Percentiles rank a stretch among this genome's conserved stretches.
Evolutionary conservation across 2,888 invertebrate genomes (phyloP).

Genomic region (Morpho achilles): DNA sequence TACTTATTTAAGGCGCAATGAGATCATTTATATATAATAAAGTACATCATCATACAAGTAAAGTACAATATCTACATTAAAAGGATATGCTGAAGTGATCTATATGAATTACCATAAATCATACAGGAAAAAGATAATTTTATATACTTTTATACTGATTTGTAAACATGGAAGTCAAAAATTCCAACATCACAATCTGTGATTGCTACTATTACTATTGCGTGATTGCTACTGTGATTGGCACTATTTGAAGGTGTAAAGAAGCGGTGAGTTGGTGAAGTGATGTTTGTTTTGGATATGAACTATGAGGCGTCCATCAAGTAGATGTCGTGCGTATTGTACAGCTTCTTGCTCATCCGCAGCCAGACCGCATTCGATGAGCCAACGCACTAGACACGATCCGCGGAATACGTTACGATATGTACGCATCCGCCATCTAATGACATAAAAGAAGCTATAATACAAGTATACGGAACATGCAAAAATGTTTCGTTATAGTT

Average conservation of each 20-base stretch:
- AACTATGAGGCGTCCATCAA: conserved; percentile 90
- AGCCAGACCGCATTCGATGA: conserved; percentile 88
- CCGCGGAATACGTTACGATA: conserved; percentile 92
- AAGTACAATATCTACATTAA: too few relatives aligned
- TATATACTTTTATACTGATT: too few relatives aligned
- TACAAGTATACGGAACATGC: neutral
- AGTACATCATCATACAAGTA: too few relatives aligned
- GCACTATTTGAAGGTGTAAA: conserved; percentile 85
- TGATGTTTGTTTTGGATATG: conserved; percentile 92
- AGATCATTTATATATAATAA: too few relatives aligned
- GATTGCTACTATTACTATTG: neutral
- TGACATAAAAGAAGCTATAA: neutral
- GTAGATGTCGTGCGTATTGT: conserved; percentile 88
- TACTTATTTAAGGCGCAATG: too few relatives aligned
- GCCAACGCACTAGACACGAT: conserved; percentile 91
- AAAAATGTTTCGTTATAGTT: too few relatives aligned
- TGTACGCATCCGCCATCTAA: conserved; percentile 87
- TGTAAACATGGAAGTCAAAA: too few relatives aligned
- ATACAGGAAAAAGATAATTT: too few relatives aligned
- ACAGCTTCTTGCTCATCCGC: conserved; percentile 88
- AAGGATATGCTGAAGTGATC: too few relatives aligned
- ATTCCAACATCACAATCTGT: too few relatives aligned
- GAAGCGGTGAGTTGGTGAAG: conserved; percentile 89
- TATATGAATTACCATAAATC: too few relatives aligned
- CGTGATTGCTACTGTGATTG: neutral